Evolutionary conservation across 2,113 vertebrate genomes (phyloP).

Genomic region (Syrmaticus mikado): DNA sequence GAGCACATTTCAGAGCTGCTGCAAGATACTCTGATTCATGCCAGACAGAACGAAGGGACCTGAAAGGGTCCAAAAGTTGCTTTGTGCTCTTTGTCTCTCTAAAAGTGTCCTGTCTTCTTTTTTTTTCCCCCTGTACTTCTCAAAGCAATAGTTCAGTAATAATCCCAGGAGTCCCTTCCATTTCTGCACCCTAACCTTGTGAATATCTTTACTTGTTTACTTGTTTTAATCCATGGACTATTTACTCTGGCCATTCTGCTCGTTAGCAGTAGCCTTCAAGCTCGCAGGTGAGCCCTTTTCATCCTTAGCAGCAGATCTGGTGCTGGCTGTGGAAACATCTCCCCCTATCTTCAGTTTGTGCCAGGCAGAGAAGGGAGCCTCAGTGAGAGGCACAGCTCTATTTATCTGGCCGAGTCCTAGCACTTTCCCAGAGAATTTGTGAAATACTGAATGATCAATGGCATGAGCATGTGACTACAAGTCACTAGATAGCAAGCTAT

Average conservation of each 20-base stretch:
- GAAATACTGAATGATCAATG: conserved; percentile 8
- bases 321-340: conserved; percentile 42
- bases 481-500: conserved; percentile 18
- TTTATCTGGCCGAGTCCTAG: background rate
- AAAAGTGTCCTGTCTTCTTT: background rate
- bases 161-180: background rate
- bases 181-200: background rate
- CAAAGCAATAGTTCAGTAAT: background rate
- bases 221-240: background rate
- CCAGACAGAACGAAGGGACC: background rate
- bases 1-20: background rate
- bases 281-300: background rate
- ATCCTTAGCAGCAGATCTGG: background rate
- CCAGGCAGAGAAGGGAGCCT: background rate
- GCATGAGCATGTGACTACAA: conserved; percentile 3
- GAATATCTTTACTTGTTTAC: background rate
- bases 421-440: conserved; percentile 37
- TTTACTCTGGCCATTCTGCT: background rate
- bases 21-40: background rate
- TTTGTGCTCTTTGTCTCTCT: background rate
- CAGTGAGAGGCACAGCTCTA: background rate
- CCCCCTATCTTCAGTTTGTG: conserved; percentile 33
- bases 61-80: background rate
- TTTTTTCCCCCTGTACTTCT: background rate
- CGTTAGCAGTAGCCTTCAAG: background rate